Conservation (phyloP, 2,113 vertebrate species). For the Sarotherodon lohbergeri region DNA sequence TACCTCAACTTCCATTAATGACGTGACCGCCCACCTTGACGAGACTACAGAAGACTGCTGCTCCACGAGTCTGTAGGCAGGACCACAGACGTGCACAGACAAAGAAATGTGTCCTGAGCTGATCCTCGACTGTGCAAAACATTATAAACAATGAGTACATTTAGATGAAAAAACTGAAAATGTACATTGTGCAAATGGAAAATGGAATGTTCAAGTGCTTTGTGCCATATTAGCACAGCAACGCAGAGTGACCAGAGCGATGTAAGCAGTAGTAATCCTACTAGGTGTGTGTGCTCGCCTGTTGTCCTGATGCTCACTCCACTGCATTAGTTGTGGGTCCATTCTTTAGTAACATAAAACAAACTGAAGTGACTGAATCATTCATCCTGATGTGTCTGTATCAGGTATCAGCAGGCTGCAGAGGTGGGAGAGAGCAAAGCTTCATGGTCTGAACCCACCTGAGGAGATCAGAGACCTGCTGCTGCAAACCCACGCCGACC, state of each 20-base stretch:
- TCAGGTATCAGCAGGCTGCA: constrained; percentile 83
- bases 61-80: background rate
- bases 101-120: background rate
- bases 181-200: background rate
- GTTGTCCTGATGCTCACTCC: background rate
- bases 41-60: background rate
- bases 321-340: background rate
- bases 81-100: background rate
- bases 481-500: constrained; percentile 9
- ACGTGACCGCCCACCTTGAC: background rate
- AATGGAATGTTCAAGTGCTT: background rate
- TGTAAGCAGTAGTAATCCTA: background rate
- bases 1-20: background rate
- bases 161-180: background rate
- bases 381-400: background rate
- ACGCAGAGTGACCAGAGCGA: background rate
- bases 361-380: background rate
- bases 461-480: constrained; percentile 71
- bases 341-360: background rate
- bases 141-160: background rate
- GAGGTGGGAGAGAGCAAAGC: constrained; percentile 82
- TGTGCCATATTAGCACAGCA: background rate
- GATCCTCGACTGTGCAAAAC: background rate
- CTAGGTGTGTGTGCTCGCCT: background rate
- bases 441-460: constrained; percentile 79